A percentile compares a stretch with the other conserved stretches of the same genome.
phyloP scores from a whole-genome alignment of 2,888 invertebrate genomes.

The Sphinx pinastri region DNA sequence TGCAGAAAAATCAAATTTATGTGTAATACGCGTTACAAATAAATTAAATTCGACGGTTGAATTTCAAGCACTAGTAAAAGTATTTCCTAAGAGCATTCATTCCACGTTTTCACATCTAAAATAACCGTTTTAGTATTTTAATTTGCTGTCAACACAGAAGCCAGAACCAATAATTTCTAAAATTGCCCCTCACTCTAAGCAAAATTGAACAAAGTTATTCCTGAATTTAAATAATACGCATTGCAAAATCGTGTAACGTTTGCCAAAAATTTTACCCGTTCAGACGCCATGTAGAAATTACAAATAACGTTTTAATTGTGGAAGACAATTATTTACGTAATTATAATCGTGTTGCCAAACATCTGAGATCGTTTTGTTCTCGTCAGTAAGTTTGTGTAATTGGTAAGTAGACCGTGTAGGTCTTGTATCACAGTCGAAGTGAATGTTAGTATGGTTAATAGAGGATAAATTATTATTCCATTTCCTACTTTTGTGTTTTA shows the following conservation, averaged over 20 bases:
- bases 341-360: constrained; percentile 27
- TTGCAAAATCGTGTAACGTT: background rate
- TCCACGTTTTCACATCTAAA: no score
- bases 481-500: background rate
- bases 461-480: background rate
- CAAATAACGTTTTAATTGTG: constrained; percentile 45
- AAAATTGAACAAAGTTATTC: background rate
- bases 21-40: no score
- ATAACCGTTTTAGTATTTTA: no score
- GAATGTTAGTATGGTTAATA: background rate
- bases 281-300: constrained; percentile 42
- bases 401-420: constrained; percentile 23
- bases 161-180: background rate
- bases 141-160: background rate
- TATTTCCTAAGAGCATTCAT: no score
- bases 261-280: background rate
- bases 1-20: no score
- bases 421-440: constrained; percentile 5
- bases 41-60: no score
- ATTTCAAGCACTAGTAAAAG: no score
- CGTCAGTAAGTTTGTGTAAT: constrained; percentile 15
- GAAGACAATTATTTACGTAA: constrained; percentile 37
- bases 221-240: background rate
- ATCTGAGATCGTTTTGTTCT: constrained; percentile 16
- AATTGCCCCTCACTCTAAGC: background rate